These are phyloP conservation scores for Eustalomyia histrio DNA, from an alignment of 2,888 invertebrate genomes.

Conservation along the genomic window DNA sequence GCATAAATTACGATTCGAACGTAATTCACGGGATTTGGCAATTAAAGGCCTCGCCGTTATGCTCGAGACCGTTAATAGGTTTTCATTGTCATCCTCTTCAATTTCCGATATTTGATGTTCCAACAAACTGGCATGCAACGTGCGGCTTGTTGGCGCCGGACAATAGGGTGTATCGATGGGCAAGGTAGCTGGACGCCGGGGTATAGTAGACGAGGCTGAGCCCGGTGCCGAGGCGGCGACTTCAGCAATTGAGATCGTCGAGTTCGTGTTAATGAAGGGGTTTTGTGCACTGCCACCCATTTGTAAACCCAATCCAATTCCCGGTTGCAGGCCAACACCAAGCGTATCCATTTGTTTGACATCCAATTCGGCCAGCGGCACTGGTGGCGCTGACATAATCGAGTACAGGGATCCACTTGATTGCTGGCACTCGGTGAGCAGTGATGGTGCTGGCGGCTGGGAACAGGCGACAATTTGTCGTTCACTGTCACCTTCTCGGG, in stretches of 20 bases:
- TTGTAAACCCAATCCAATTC: conserved; percentile 60
- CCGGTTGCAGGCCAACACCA: conserved; percentile 60
- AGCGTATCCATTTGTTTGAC: conserved; percentile 74
- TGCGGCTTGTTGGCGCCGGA: conserved; percentile 73
- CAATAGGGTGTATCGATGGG: conserved; percentile 79
- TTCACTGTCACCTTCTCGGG: conserved; percentile 48
- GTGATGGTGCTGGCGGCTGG: conserved; percentile 70
- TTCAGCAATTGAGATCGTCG: conserved; percentile 63
- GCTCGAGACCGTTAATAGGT: conserved; percentile 86
- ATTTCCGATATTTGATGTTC: conserved; percentile 80
- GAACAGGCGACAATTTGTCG: conserved; percentile 71
- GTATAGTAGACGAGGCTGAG: conserved; percentile 75
- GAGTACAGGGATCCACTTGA: conserved; percentile 83
- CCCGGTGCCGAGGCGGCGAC: conserved; percentile 58
- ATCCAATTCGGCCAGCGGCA: conserved; percentile 79
- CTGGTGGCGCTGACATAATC: conserved; percentile 85
- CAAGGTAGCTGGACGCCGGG: conserved; percentile 80
- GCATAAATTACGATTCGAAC: conserved; percentile 75
- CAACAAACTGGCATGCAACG: conserved; percentile 78
- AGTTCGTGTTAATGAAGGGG: conserved; percentile 60
- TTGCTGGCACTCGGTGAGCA: conserved; percentile 74
- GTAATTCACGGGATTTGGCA: conserved; percentile 84
- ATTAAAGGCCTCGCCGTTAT: conserved; percentile 86
- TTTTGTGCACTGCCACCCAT: conserved; percentile 69
- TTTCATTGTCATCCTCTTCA: conserved; percentile 86